Evolutionary conservation across 2,797 vertebrate genomes (phyloP).

Genomic region (Parauchenoglanis punctatus): DNA sequence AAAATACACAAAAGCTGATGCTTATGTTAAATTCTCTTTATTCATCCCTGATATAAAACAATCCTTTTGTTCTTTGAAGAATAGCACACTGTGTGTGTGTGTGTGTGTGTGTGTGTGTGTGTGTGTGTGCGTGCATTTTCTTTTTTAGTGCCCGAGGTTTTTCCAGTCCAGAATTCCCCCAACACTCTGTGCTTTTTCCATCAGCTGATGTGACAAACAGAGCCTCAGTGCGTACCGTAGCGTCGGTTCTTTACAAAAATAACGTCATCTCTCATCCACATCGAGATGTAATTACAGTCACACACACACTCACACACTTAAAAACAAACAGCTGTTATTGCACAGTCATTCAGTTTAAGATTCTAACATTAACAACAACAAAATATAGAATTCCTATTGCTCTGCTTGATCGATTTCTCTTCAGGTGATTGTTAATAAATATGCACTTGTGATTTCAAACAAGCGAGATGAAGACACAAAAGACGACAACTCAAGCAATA

Average conservation of each 20-base stretch:
- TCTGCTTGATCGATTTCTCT: conserved; percentile 63
- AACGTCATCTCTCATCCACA: not conserved
- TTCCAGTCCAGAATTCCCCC: conserved; percentile 6
- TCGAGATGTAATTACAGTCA: not conserved
- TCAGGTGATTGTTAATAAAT: conserved; percentile 67
- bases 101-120: not conserved
- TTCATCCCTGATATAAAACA: conserved; percentile 54
- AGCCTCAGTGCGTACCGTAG: conserved; percentile 5
- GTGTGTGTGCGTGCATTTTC: not conserved
- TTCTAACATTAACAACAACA: conserved; percentile 54
- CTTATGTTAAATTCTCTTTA: conserved; percentile 55
- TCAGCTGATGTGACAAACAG: not conserved
- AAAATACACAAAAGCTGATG: not conserved
- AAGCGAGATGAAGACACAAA: not conserved
- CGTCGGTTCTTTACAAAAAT: not conserved
- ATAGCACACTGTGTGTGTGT: not conserved
- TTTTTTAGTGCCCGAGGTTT: conserved; percentile 2
- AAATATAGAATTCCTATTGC: conserved; percentile 53
- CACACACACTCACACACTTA: not conserved
- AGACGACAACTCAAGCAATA: conserved; percentile 45
- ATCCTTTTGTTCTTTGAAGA: conserved; percentile 32
- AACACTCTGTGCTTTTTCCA: not conserved
- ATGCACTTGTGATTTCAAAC: conserved; percentile 56
- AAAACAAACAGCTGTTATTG: conserved; percentile 67
- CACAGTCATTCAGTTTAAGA: conserved; percentile 71